Percentiles rank a stretch among this genome's conserved stretches.
phyloP scores from a whole-genome alignment of 2,113 vertebrate genomes.

The Patagioenas fasciata region DNA sequence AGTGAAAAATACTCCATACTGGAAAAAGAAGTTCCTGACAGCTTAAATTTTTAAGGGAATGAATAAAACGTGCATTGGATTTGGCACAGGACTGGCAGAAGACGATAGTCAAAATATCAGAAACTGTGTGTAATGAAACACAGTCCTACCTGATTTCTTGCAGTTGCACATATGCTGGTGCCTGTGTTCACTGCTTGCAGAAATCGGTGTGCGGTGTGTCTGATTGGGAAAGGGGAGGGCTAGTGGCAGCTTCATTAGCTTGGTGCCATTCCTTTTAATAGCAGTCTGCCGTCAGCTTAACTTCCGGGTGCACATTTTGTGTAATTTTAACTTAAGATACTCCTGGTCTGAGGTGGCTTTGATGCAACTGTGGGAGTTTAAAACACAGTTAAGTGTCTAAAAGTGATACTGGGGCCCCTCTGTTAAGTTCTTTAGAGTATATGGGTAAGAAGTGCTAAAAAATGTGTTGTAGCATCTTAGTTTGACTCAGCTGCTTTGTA shows the following conservation, averaged over 20 bases:
- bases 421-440: background rate
- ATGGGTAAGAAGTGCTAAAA: background rate
- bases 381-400: background rate
- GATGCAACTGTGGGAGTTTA: background rate
- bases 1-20: background rate
- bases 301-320: background rate
- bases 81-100: background rate
- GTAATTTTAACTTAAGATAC: background rate
- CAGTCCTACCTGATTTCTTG: no score
- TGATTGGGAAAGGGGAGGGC: no score
- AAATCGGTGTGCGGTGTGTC: no score
- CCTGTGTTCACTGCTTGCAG: no score
- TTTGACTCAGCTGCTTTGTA: background rate
- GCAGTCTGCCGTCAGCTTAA: background rate
- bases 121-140: no score
- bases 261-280: no score
- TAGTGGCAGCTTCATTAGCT: no score
- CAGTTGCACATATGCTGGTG: no score
- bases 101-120: background rate
- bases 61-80: background rate
- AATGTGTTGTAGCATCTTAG: rapidly evolving
- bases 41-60: background rate
- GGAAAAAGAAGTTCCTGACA: background rate
- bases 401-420: background rate
- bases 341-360: background rate